These are phyloP conservation scores for Actias luna DNA, from an alignment of 2,888 invertebrate genomes.

Conservation along the genomic window DNA sequence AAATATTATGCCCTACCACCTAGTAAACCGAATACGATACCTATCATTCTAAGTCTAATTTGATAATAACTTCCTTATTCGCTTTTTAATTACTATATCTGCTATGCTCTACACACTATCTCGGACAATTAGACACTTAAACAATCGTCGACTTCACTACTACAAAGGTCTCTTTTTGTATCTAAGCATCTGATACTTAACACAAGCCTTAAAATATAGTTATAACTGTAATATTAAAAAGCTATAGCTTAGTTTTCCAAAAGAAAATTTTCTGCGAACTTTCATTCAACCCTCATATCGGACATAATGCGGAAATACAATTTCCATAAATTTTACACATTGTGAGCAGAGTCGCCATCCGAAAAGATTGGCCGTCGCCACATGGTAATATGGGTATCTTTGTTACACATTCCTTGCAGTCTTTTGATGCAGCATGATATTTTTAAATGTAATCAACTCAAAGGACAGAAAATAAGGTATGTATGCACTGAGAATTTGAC, in stretches of 20 bases:
- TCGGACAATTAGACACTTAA: neutral
- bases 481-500: slow-evolving; percentile 20
- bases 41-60: too few species aligned
- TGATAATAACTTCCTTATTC: too few species aligned
- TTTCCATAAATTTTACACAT: slow-evolving; percentile 81
- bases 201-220: neutral
- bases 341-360: slow-evolving; percentile 69
- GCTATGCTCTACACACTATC: neutral
- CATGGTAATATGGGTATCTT: slow-evolving; percentile 40
- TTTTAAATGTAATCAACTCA: slow-evolving; percentile 20
- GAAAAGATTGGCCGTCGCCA: slow-evolving; percentile 76
- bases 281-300: slow-evolving; percentile 56
- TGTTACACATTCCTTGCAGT: slow-evolving; percentile 33
- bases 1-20: too few species aligned
- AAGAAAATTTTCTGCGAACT: slow-evolving; percentile 40
- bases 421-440: slow-evolving; percentile 29
- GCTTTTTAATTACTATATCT: too few species aligned
- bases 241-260: slow-evolving; percentile 9
- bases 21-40: too few species aligned
- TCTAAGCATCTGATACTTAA: neutral
- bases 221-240: slow-evolving; percentile 2
- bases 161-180: neutral
- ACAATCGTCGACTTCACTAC: neutral
- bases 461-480: slow-evolving; percentile 11
- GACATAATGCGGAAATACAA: slow-evolving; percentile 76